These are phyloP conservation scores for Mastigias papua DNA, from an alignment of 30 jellyfish, hydroid and myxozoan genomes.

Conservation along the genomic window DNA sequence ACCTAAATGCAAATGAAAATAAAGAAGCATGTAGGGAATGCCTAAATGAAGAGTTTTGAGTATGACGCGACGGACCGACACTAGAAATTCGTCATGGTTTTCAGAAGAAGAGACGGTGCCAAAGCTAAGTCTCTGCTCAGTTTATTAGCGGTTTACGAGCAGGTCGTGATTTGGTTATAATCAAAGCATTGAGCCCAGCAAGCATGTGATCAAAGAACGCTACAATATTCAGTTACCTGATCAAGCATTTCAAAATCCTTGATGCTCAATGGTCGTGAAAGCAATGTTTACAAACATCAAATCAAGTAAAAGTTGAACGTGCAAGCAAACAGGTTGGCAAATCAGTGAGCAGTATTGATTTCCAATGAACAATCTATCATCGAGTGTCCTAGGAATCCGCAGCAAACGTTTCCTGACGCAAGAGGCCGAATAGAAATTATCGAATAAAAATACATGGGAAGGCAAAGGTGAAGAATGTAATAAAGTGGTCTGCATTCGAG, in stretches of 20 bases:
- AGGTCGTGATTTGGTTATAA: slow-evolving; percentile 5
- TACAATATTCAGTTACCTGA: not conserved
- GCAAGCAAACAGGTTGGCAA: slow-evolving; percentile 17
- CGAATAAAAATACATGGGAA: not conserved
- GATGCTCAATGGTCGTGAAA: slow-evolving; percentile 11
- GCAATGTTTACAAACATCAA: slow-evolving; percentile 14
- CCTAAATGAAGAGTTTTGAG: too few species aligned
- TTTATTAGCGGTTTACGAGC: not conserved
- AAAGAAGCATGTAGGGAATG: too few species aligned
- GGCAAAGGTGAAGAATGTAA: not conserved
- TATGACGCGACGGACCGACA: too few species aligned
- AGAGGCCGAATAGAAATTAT: not conserved
- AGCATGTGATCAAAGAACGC: slow-evolving; percentile 25
- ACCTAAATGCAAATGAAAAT: too few species aligned
- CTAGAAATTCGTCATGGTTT: too few species aligned
- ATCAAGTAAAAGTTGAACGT: not conserved
- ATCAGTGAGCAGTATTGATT: slow-evolving; percentile 23
- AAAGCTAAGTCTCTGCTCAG: not conserved
- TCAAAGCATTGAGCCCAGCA: slow-evolving; percentile 2
- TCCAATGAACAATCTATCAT: slow-evolving; percentile 41
- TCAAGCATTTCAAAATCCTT: slow-evolving; percentile 11
- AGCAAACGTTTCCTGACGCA: not conserved
- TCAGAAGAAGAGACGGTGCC: too few species aligned
- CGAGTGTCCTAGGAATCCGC: slow-evolving; percentile 51
- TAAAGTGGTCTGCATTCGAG: not conserved